Evolutionary conservation across 2,888 invertebrate species (phyloP).

Genomic region (Prosapia bicincta): DNA sequence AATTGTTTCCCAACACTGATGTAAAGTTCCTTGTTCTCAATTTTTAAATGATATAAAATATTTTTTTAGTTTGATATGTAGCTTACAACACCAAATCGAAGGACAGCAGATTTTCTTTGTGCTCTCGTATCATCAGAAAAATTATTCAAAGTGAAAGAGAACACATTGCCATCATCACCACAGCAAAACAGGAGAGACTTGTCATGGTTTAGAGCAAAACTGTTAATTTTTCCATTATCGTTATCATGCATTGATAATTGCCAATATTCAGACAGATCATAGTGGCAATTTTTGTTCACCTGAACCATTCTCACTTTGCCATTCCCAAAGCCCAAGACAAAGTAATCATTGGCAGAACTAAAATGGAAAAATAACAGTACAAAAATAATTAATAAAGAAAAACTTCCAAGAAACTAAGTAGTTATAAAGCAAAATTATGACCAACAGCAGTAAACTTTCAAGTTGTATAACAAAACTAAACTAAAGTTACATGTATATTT

Average conservation of each 20-base stretch:
- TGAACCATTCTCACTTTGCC: conserved; percentile 58
- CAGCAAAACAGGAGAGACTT: conserved; percentile 54
- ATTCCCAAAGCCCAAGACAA: conserved; percentile 47
- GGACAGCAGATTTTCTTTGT: not conserved
- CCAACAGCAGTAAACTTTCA: no score
- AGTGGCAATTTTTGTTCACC: conserved; percentile 49
- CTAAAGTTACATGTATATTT: no score
- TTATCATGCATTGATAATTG: conserved; percentile 72
- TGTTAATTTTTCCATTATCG: conserved; percentile 62
- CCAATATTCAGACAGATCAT: conserved; percentile 62
- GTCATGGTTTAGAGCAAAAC: conserved; percentile 61
- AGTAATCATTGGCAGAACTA: not conserved
- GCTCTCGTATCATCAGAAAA: not conserved
- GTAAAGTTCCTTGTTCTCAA: no score
- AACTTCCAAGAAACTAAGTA: no score
- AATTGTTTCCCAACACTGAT: no score
- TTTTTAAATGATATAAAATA: no score
- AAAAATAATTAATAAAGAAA: no score
- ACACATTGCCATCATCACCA: conserved; percentile 75
- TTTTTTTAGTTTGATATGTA: no score
- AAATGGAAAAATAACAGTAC: no score
- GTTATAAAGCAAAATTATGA: no score
- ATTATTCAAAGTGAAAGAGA: conserved; percentile 51
- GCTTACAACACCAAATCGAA: not conserved
- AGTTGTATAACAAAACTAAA: no score